Conservation (phyloP, 2,113 vertebrate species). For the Semnornis frantzii region DNA sequence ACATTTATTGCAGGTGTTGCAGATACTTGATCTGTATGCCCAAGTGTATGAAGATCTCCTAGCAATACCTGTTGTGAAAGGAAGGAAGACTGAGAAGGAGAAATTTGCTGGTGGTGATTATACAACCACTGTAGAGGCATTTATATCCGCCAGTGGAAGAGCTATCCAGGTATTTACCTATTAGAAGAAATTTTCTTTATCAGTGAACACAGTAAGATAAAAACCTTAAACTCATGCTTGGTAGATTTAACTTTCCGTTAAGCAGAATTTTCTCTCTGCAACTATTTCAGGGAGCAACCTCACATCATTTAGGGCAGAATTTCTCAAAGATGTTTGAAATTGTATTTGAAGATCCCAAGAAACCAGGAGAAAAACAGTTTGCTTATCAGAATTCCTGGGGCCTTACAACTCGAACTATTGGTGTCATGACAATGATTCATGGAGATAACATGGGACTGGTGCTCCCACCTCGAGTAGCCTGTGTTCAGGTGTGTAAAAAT, state of each 20-base stretch:
- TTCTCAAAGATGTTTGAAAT: conserved; percentile 99
- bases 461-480: conserved; percentile 92
- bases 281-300: conserved; percentile 88
- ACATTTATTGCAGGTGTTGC: conserved; percentile 82
- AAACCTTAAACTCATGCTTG: not conserved
- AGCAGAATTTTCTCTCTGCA: not conserved
- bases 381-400: conserved; percentile 99
- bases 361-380: conserved; percentile 93
- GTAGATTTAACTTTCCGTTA: not conserved
- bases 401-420: conserved; percentile 94
- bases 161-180: conserved; percentile 88
- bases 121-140: conserved; percentile 94
- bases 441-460: conserved; percentile 97
- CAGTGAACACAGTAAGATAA: not conserved
- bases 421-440: conserved; percentile 96
- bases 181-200: not conserved
- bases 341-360: conserved; percentile 93
- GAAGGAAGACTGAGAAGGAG: conserved; percentile 96
- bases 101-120: conserved; percentile 98
- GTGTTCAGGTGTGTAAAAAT: conserved; percentile 84
- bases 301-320: conserved; percentile 97
- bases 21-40: conserved; percentile 94
- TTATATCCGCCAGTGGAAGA: conserved; percentile 93
- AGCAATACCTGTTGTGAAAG: conserved; percentile 96
- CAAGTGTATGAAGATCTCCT: conserved; percentile 94